phyloP scores from a whole-genome alignment of 2,113 vertebrate species.

The Danionella cerebrum region DNA sequence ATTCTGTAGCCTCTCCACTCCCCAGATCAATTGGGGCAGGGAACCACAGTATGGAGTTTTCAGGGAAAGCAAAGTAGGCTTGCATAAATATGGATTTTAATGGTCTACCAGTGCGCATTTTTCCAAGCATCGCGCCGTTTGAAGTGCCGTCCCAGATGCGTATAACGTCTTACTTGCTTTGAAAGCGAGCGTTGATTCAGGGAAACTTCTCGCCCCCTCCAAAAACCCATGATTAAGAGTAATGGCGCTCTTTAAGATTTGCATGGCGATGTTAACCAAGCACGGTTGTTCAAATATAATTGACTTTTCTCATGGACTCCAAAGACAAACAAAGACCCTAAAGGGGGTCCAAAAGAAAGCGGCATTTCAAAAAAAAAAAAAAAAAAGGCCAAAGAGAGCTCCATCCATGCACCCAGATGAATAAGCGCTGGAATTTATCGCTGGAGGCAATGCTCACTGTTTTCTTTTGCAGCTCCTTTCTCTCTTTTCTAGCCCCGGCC shows the following conservation, averaged over 20 bases:
- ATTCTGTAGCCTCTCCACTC: constrained; percentile 37
- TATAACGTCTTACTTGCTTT: constrained; percentile 54
- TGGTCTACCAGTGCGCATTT: constrained; percentile 62
- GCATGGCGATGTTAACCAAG: constrained; percentile 35
- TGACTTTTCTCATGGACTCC: constrained; percentile 68
- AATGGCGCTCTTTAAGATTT: constrained; percentile 34
- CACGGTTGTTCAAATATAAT: constrained; percentile 52
- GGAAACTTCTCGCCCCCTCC: constrained; percentile 30
- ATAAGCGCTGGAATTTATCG: constrained; percentile 45
- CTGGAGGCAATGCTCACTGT: constrained; percentile 53
- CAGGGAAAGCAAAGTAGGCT: constrained; percentile 58
- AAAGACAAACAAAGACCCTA: constrained; percentile 64
- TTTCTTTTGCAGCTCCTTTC: constrained; percentile 43
- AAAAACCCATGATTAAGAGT: constrained; percentile 47
- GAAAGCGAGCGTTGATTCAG: constrained; percentile 41
- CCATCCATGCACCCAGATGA: constrained; percentile 42
- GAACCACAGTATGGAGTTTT: constrained; percentile 53
- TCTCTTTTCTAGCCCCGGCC: constrained; percentile 41
- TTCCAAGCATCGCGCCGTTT: constrained; percentile 57
- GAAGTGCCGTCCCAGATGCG: constrained; percentile 53
- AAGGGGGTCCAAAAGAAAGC: constrained; percentile 67
- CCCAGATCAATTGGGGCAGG: constrained; percentile 65
- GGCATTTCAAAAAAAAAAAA: constrained; percentile 45
- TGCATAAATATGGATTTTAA: constrained; percentile 70
- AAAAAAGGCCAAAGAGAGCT: constrained; percentile 67